phyloP scores from a whole-genome alignment of 2,797 vertebrate species.

The Pachyuromys duprasi region DNA sequence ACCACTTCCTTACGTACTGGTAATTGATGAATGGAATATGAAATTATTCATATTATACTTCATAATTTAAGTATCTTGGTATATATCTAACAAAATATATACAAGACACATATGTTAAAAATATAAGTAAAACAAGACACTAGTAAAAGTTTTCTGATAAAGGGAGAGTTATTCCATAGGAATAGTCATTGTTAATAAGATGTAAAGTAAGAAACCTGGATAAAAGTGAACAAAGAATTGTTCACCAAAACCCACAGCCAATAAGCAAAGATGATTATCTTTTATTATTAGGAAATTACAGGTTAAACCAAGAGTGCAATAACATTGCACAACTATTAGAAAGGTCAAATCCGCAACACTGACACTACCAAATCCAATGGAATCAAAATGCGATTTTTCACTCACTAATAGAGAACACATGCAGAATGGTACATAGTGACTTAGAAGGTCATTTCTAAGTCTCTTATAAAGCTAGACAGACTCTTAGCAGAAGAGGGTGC shows the following conservation, averaged over 20 bases:
- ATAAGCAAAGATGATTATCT: neutral
- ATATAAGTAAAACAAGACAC: neutral
- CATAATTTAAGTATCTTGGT: neutral
- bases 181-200: slow-evolving; percentile 29
- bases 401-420: neutral
- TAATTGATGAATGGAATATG: neutral
- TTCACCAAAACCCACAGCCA: neutral
- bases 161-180: neutral
- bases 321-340: neutral
- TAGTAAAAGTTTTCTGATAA: neutral
- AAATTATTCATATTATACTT: neutral
- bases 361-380: neutral
- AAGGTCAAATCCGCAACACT: slow-evolving; percentile 4
- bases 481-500: neutral
- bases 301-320: neutral
- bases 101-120: neutral
- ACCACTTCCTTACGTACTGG: neutral
- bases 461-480: slow-evolving; percentile 26
- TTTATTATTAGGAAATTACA: neutral
- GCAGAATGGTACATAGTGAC: neutral
- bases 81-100: neutral
- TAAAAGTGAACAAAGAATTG: neutral
- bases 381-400: neutral
- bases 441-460: neutral
- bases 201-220: neutral